Conservation (phyloP, 2,888 invertebrate genomes). For the Margaritifera margaritifera region DNA sequence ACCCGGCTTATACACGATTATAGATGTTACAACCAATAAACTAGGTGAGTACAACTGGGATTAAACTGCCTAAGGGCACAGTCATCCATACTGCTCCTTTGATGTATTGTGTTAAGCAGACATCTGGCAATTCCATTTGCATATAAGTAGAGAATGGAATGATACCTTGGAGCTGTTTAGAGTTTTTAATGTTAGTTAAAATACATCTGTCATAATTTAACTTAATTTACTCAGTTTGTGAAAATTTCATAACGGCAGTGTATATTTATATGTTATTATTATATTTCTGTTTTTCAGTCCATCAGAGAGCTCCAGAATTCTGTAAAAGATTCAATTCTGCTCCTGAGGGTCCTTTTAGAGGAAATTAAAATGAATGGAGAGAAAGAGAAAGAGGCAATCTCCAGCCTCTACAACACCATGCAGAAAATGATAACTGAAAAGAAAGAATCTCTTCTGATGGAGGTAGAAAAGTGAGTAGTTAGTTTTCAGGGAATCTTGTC, state of each 20-base stretch:
- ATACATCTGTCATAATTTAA: too few relatives aligned
- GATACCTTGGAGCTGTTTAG: too few relatives aligned
- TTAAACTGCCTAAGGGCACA: too few relatives aligned
- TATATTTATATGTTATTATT: slow-evolving; percentile 5
- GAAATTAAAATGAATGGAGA: slow-evolving; percentile 81
- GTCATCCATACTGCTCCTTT: too few relatives aligned
- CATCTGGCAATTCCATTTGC: too few relatives aligned
- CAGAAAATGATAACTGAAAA: slow-evolving; percentile 81
- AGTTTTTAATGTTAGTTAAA: too few relatives aligned
- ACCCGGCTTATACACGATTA: too few relatives aligned
- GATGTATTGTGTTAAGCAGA: too few relatives aligned
- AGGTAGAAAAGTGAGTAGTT: slow-evolving; percentile 78
- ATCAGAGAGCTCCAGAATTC: slow-evolving; percentile 80
- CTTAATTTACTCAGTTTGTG: too few relatives aligned
- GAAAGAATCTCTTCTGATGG: slow-evolving; percentile 79
- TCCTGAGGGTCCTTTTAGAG: slow-evolving; percentile 80
- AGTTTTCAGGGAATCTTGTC: not conserved
- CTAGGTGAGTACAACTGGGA: too few relatives aligned
- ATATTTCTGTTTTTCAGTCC: slow-evolving; percentile 66
- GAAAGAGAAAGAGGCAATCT: slow-evolving; percentile 80
- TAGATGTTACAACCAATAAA: too few relatives aligned
- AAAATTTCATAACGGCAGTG: not conserved
- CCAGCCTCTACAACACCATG: slow-evolving; percentile 80
- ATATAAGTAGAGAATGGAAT: too few relatives aligned
- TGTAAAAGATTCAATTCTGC: slow-evolving; percentile 80